Evolutionary conservation across 2,888 invertebrate genomes (phyloP).

Genomic region (Lysandra coridon): DNA sequence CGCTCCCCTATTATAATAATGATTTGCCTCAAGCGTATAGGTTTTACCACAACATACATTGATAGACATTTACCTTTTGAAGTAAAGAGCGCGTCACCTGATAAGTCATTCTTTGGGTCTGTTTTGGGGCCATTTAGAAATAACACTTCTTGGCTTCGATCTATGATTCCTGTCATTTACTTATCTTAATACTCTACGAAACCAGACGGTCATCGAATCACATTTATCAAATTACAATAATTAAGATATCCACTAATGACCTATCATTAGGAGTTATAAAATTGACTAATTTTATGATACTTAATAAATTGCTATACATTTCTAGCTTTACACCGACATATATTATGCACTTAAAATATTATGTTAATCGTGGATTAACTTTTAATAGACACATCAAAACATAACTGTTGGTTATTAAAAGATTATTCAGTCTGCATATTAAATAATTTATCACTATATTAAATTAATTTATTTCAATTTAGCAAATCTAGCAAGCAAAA

Average conservation of each 20-base stretch:
- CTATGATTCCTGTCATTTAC: not conserved
- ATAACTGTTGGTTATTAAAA: not conserved
- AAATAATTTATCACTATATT: conserved; percentile 7
- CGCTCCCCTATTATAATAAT: too few relatives aligned
- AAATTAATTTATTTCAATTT: conserved; percentile 17
- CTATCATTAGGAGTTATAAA: conserved; percentile 22
- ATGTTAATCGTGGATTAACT: conserved; percentile 1
- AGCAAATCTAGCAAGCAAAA: not conserved
- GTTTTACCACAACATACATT: too few relatives aligned
- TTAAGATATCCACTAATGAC: conserved; percentile 52
- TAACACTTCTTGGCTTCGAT: conserved; percentile 36
- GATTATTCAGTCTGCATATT: conserved; percentile 1
- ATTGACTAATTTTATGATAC: conserved; percentile 26
- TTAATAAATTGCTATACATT: conserved; percentile 12
- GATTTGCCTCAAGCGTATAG: too few relatives aligned
- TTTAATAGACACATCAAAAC: conserved; percentile 9
- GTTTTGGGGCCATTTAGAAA: too few relatives aligned
- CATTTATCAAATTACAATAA: conserved; percentile 56
- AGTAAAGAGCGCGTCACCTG: too few relatives aligned
- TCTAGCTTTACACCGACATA: conserved; percentile 17
- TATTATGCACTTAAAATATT: conserved; percentile 24
- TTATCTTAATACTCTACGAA: not conserved
- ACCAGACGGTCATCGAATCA: not conserved
- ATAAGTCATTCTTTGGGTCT: too few relatives aligned
- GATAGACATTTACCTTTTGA: too few relatives aligned